These are phyloP conservation scores for Valencia hispanica DNA, from an alignment of 2,797 vertebrate species.

Conservation along the genomic window DNA sequence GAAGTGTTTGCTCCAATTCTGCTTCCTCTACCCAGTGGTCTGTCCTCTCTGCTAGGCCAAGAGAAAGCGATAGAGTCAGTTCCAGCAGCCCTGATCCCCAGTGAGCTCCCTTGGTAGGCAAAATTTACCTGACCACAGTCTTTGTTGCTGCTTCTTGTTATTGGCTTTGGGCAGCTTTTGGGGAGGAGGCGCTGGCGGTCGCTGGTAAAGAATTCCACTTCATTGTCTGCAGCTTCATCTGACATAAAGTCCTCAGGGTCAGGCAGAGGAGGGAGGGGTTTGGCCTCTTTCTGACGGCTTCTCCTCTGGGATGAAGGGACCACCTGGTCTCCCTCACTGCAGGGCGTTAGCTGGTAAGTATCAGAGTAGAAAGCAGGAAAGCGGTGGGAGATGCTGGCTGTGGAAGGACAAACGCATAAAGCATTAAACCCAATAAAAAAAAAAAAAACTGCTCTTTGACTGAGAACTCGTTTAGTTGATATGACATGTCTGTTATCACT, in stretches of 20 bases:
- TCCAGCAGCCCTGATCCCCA: conserved; percentile 14
- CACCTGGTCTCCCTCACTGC: conserved; percentile 84
- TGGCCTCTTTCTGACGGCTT: conserved; percentile 78
- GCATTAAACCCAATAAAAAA: conserved; percentile 23
- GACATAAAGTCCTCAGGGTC: conserved; percentile 80
- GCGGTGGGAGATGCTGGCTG: conserved; percentile 74
- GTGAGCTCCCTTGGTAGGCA: conserved; percentile 84
- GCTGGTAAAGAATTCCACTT: conserved; percentile 94
- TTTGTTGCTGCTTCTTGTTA: conserved; percentile 75
- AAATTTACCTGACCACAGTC: conserved; percentile 90
- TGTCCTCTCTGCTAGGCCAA: conserved; percentile 64
- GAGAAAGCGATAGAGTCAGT: conserved; percentile 53
- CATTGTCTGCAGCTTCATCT: conserved; percentile 90
- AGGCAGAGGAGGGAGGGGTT: conserved; percentile 90
- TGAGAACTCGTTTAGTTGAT: conserved; percentile 3
- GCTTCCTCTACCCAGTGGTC: conserved; percentile 17
- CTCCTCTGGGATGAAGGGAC: conserved; percentile 85
- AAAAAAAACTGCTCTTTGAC: not conserved
- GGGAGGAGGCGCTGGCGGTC: conserved; percentile 80
- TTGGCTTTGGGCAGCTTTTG: conserved; percentile 67
- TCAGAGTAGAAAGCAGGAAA: conserved; percentile 66
- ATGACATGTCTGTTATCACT: conserved; percentile 42
- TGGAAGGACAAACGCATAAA: conserved; percentile 6
- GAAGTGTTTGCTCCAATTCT: conserved; percentile 36
- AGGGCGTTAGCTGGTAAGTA: conserved; percentile 64